Evolutionary conservation across 2,888 invertebrate species (phyloP).

Genomic region (Terebella lapidaria): DNA sequence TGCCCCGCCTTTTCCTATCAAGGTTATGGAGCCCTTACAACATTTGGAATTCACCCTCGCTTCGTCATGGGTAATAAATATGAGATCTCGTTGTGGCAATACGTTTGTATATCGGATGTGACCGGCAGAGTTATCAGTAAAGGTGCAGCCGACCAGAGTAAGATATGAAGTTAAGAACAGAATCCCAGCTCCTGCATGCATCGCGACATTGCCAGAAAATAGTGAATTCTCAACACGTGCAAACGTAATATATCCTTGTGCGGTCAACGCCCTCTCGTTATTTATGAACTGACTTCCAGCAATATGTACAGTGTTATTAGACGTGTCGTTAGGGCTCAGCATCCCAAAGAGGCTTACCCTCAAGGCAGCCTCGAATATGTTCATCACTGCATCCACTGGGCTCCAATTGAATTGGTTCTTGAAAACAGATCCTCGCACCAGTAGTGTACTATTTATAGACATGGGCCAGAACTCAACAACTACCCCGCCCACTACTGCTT

Average conservation of each 20-base stretch:
- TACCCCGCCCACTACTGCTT: neutral
- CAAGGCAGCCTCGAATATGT: constrained; percentile 1
- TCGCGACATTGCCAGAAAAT: constrained; percentile 13
- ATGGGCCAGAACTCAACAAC: neutral
- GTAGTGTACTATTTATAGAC: neutral
- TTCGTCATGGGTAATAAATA: constrained; percentile 18
- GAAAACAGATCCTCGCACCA: neutral
- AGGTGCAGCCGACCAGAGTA: constrained; percentile 8
- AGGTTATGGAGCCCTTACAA: constrained; percentile 22
- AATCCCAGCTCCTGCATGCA: constrained; percentile 23
- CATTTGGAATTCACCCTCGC: constrained; percentile 16
- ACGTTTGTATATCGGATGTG: constrained; percentile 5
- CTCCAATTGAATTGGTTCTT: constrained; percentile 4
- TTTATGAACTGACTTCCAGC: constrained; percentile 9
- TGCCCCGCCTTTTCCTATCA: constrained; percentile 27
- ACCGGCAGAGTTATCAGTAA: constrained; percentile 20
- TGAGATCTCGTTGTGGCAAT: neutral
- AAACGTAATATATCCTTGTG: constrained; percentile 10
- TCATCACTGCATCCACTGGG: constrained; percentile 3
- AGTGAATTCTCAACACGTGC: neutral
- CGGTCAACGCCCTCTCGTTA: constrained; percentile 16
- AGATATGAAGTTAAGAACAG: constrained; percentile 1
- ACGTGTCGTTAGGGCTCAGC: neutral
- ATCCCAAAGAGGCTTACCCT: neutral
- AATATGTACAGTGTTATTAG: neutral